These are phyloP conservation scores for Callosobruchus maculatus DNA, from an alignment of 2,888 invertebrate species.

Conservation along the genomic window DNA sequence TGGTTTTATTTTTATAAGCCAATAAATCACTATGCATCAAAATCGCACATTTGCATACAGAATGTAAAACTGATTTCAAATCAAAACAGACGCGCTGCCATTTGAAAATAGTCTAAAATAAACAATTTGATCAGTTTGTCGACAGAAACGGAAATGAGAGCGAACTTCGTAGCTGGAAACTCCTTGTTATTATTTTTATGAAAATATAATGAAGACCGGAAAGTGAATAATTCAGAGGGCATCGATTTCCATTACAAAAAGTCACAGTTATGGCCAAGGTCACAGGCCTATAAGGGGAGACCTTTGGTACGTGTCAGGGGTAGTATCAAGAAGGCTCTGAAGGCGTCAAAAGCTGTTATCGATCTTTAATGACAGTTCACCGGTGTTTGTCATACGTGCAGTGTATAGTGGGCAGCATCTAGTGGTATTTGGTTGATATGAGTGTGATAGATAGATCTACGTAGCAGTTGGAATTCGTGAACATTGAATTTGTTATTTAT, in stretches of 20 bases:
- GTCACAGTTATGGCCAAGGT: not conserved
- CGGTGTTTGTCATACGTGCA: not conserved
- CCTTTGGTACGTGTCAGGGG: not conserved
- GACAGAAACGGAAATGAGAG: not conserved
- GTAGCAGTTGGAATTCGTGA: not conserved
- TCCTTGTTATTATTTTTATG: not conserved
- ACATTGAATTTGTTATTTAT: not conserved
- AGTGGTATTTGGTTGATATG: not conserved
- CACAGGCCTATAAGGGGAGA: not conserved
- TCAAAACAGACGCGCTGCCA: too few species aligned
- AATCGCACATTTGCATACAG: too few species aligned
- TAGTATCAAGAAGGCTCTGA: not conserved
- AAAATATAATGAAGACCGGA: not conserved
- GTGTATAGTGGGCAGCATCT: not conserved
- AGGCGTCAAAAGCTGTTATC: not conserved
- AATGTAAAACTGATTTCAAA: too few species aligned
- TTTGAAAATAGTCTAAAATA: too few species aligned
- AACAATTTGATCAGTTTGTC: not conserved
- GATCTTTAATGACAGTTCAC: not conserved
- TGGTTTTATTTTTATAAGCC: too few species aligned
- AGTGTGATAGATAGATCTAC: not conserved
- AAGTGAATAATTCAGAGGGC: not conserved
- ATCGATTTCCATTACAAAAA: not conserved
- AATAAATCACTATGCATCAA: too few species aligned
- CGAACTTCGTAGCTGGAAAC: not conserved